Evolutionary conservation across 2,888 invertebrate species (phyloP).

Genomic region (Amorpha juglandis): DNA sequence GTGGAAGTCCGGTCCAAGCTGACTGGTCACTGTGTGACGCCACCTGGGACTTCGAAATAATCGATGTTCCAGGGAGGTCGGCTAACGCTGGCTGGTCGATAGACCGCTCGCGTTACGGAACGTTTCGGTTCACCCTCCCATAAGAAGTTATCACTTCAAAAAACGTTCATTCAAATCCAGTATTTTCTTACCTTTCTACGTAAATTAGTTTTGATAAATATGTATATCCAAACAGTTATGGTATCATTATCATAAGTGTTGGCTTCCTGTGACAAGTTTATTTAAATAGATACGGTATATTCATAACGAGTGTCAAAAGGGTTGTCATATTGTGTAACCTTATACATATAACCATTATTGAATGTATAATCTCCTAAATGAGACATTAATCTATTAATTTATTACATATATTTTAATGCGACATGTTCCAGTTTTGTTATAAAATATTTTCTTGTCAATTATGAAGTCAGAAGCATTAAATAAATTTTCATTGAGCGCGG

Average conservation of each 20-base stretch:
- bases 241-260: not conserved
- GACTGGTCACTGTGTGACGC: too few species aligned
- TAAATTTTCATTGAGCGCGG: constrained; percentile 45
- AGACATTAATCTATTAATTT: constrained; percentile 27
- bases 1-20: too few species aligned
- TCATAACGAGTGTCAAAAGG: constrained; percentile 13
- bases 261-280: constrained; percentile 19
- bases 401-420: constrained; percentile 14
- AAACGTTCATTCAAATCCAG: not conserved
- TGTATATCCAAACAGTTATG: constrained; percentile 12
- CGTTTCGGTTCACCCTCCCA: too few species aligned
- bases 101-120: too few species aligned
- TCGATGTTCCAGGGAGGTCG: too few species aligned
- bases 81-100: too few species aligned
- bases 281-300: constrained; percentile 17
- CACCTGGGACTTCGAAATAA: too few species aligned
- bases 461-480: constrained; percentile 47
- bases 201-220: constrained; percentile 3
- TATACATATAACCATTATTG: constrained; percentile 16
- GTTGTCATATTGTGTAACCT: constrained; percentile 21
- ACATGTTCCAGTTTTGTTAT: constrained; percentile 26
- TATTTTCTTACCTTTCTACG: not conserved
- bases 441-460: constrained; percentile 45
- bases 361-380: constrained; percentile 24
- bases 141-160: not conserved